Conservation (phyloP, 2,888 invertebrate genomes). For the Panorpa germanica region DNA sequence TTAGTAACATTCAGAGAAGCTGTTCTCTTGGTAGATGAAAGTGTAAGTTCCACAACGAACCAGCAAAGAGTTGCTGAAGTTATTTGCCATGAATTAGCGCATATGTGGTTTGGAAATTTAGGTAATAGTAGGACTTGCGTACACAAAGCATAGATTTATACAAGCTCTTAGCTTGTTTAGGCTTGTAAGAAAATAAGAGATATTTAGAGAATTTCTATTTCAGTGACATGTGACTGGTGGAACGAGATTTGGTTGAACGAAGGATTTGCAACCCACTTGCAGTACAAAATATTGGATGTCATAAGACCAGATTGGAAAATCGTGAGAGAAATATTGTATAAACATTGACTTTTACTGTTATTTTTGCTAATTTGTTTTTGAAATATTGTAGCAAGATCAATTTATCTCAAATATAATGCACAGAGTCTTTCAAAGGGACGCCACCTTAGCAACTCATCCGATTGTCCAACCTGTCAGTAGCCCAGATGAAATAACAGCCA, state of each 20-base stretch:
- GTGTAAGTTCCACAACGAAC: constrained; percentile 52
- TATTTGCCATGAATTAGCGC: constrained; percentile 84
- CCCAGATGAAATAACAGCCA: constrained; percentile 78
- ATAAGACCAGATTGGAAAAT: constrained; percentile 65
- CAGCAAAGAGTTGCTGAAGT: constrained; percentile 64
- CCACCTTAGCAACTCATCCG: constrained; percentile 71
- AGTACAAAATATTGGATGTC: constrained; percentile 55
- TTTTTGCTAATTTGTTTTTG: constrained; percentile 8
- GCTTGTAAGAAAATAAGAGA: too few species aligned
- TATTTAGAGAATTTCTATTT: constrained; percentile 16
- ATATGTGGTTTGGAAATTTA: constrained; percentile 87
- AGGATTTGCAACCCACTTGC: constrained; percentile 82
- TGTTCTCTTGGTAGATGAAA: constrained; percentile 55
- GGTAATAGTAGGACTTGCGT: too few species aligned
- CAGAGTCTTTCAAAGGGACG: constrained; percentile 51
- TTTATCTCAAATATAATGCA: constrained; percentile 56
- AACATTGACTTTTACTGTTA: neutral
- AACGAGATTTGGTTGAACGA: constrained; percentile 74
- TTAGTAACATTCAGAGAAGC: constrained; percentile 83
- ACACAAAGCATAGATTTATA: too few species aligned
- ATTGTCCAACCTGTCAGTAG: constrained; percentile 70
- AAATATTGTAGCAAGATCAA: constrained; percentile 49
- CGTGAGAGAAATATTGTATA: constrained; percentile 27
- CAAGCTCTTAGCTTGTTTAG: too few species aligned
- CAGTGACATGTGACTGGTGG: constrained; percentile 88